Evolutionary conservation across 2,888 invertebrate genomes (phyloP).

Genomic region (Chelonus formosanus): DNA sequence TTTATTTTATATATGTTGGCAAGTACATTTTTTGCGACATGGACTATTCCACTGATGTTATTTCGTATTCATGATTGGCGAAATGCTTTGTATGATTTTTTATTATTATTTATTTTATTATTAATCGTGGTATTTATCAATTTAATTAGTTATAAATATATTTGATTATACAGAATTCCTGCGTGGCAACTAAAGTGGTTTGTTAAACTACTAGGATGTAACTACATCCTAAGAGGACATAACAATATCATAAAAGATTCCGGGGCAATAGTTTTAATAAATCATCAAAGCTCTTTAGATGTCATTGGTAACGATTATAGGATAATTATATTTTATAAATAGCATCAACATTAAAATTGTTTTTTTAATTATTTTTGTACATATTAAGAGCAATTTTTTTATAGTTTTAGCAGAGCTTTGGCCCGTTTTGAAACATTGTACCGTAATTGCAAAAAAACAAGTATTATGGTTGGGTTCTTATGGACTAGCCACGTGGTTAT

Average conservation of each 20-base stretch:
- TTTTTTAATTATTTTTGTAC: too few relatives aligned
- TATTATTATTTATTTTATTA: not conserved
- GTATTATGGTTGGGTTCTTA: slow-evolving; percentile 85
- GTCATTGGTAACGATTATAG: slow-evolving; percentile 73
- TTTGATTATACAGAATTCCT: slow-evolving; percentile 70
- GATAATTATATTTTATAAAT: too few relatives aligned
- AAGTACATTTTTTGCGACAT: slow-evolving; percentile 71
- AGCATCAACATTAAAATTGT: too few relatives aligned
- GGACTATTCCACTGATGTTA: slow-evolving; percentile 80
- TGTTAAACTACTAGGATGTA: slow-evolving; percentile 73
- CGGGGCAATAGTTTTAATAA: slow-evolving; percentile 83
- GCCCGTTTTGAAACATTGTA: slow-evolving; percentile 82
- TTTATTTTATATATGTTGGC: slow-evolving; percentile 72
- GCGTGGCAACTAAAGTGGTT: slow-evolving; percentile 71
- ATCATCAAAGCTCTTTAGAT: slow-evolving; percentile 90
- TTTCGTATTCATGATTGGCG: slow-evolving; percentile 76
- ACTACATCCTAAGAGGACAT: slow-evolving; percentile 76
- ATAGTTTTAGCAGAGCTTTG: slow-evolving; percentile 78
- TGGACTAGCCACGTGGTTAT: slow-evolving; percentile 85
- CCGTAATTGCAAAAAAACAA: slow-evolving; percentile 85
- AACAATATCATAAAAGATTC: slow-evolving; percentile 79
- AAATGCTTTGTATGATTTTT: slow-evolving; percentile 81
- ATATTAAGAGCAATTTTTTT: not conserved
- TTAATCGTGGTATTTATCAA: not conserved
- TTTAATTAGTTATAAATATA: slow-evolving; percentile 35